Evolutionary conservation across 2,797 vertebrate genomes (phyloP).

Genomic region (Malurus splendens): DNA sequence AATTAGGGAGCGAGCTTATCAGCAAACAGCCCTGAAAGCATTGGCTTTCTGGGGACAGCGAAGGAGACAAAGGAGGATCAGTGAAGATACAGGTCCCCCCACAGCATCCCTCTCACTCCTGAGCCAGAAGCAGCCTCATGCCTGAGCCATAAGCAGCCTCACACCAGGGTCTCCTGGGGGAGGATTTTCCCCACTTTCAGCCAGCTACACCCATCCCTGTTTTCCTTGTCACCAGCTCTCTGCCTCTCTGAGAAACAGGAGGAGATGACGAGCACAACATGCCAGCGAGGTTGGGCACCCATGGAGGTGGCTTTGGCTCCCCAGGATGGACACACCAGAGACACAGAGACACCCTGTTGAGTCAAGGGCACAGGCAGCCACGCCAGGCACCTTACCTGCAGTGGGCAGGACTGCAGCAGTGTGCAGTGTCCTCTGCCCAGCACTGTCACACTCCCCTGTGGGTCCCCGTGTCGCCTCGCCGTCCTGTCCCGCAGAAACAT

Average conservation of each 20-base stretch:
- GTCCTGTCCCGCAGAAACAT: constrained; percentile 31
- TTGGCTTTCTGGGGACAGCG: not conserved
- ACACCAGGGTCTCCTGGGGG: not conserved
- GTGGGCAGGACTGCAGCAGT: not conserved
- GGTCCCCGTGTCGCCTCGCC: not conserved
- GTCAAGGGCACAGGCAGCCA: not conserved
- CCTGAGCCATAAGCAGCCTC: not conserved
- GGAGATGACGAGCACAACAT: not conserved
- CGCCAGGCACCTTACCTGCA: not conserved
- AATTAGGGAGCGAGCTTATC: not conserved
- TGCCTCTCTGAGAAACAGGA: not conserved
- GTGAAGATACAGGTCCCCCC: not conserved
- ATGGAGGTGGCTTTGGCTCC: not conserved
- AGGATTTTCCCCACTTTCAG: not conserved
- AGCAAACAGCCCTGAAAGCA: not conserved
- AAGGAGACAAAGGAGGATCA: not conserved
- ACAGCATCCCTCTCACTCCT: not conserved
- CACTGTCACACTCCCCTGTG: not conserved
- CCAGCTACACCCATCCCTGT: not conserved
- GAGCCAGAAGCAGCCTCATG: not conserved
- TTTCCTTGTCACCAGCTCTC: not conserved
- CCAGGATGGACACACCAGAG: rapidly evolving
- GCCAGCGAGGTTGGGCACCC: not conserved
- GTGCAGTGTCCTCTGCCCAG: rapidly evolving
- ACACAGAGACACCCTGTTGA: not conserved